A percentile compares a stretch with the other conserved stretches of the same genome.
Evolutionary conservation across 2,797 vertebrate genomes (phyloP).

Genomic region (Alcedo atthis): DNA sequence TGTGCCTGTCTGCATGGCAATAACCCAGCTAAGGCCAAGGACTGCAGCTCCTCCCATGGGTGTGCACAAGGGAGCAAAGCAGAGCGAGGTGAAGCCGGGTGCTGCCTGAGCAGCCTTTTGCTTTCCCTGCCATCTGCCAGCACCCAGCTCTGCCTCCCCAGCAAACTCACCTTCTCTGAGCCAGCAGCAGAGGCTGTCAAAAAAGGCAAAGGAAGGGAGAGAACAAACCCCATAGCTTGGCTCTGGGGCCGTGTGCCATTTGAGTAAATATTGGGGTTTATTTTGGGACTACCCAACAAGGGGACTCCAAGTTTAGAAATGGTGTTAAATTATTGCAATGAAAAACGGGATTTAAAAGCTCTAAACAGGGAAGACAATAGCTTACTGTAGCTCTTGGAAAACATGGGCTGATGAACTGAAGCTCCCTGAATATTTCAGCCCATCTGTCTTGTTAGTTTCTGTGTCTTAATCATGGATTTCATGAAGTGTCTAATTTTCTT

Average conservation of each 20-base stretch:
- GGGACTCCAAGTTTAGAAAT: neutral
- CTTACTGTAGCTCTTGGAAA: neutral
- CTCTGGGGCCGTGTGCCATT: neutral
- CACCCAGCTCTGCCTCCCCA: neutral
- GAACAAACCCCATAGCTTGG: fast-evolving
- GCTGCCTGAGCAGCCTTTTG: neutral
- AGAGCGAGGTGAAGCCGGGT: neutral
- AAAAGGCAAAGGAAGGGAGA: neutral
- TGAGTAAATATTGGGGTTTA: neutral
- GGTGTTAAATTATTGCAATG: neutral
- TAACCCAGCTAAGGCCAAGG: neutral
- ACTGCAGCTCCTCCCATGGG: fast-evolving
- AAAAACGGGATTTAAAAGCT: neutral
- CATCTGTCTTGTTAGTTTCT: slow-evolving; percentile 75
- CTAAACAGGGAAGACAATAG: slow-evolving; percentile 3
- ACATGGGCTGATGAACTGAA: slow-evolving; percentile 27
- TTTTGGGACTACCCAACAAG: neutral
- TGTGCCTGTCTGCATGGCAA: neutral
- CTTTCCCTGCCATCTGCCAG: neutral
- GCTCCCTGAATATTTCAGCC: slow-evolving; percentile 58
- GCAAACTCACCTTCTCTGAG: neutral
- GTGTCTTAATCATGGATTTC: slow-evolving; percentile 72
- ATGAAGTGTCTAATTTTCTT: slow-evolving; percentile 71
- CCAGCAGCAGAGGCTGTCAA: neutral
- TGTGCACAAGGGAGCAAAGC: neutral